Evolutionary conservation across 2,113 vertebrate genomes (phyloP).

Genomic region (Megalops atlanticus): DNA sequence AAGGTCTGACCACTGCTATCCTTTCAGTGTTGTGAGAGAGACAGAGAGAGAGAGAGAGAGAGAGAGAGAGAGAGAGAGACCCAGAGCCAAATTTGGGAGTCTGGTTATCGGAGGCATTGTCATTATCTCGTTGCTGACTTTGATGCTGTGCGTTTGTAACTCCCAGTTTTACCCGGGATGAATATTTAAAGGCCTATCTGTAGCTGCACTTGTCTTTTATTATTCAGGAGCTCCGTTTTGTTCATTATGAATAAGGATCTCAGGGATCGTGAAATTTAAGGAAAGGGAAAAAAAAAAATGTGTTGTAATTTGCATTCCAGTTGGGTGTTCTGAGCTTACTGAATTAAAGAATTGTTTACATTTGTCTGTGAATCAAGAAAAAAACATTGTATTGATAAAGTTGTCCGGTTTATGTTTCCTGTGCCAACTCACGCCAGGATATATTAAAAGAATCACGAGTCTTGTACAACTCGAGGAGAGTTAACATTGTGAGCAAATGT

Average conservation of each 20-base stretch:
- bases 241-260: slow-evolving; percentile 69
- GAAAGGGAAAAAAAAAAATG: slow-evolving; percentile 65
- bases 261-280: slow-evolving; percentile 73
- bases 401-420: slow-evolving; percentile 38
- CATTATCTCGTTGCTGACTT: slow-evolving; percentile 40
- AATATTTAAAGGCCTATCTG: slow-evolving; percentile 63
- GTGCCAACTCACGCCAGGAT: slow-evolving; percentile 34
- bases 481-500: slow-evolving; percentile 40
- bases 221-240: slow-evolving; percentile 62
- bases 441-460: slow-evolving; percentile 20
- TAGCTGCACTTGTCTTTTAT: slow-evolving; percentile 65
- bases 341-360: slow-evolving; percentile 62
- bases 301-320: slow-evolving; percentile 60
- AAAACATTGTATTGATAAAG: slow-evolving; percentile 26
- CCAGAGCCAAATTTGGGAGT: slow-evolving; percentile 20
- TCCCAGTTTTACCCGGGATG: slow-evolving; percentile 47
- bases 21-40: not conserved
- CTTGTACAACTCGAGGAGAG: slow-evolving; percentile 32
- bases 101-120: slow-evolving; percentile 26
- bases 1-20: slow-evolving; percentile 5
- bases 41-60: not conserved
- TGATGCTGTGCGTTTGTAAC: slow-evolving; percentile 42
- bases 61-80: not conserved
- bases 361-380: slow-evolving; percentile 46
- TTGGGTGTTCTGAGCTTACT: slow-evolving; percentile 46